Base-by-base conservation (phyloP, 2,797 vertebrate genomes). In the Enteromius radiatus region DNA sequence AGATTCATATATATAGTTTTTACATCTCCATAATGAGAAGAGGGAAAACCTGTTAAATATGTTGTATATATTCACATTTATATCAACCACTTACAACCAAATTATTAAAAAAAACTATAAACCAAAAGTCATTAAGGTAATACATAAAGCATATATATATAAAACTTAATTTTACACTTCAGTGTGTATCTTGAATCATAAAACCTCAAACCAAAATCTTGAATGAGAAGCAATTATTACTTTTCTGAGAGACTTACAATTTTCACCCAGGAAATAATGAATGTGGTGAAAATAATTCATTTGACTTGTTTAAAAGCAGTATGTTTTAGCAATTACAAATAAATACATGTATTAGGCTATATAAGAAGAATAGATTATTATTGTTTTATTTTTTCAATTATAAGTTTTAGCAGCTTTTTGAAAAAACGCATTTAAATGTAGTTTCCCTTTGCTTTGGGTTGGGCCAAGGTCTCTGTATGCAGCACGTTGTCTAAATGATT, bases 401-500 rank as follows among this genome's bases (percentile, higher is more conserved):
- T 69, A 54, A 63, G 38, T 10, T 31, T 12, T 38, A n/a, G 12
- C 11, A 76, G 41, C 36, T 31, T 47, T 26, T 26, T 52, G 36
- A 31, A 61, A 15, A 76, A 23, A 6, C 36, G 69, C 38, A 54
- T 15, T 69, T 28, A 28, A 61, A 76, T 21, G 11, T 59, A 64
- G 41, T 64, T 21, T 43, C 28, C 54, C 59, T 68, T 47, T 31
- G 41, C 33, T 79, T 28, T 38, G 21, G 9, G 31, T 56, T 23
- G 9, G 71, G 17, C 65, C 5, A 45, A 26, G 74, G 38, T 63
- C 9, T 76, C 5, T 36, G 4, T 59, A 9, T 3, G 41, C 12
- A 83, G 26, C 21, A 21, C 47, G 65, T 12, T 23, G n/a, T 69
- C 43, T 75, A 45, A 47, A 77, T 65, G 59, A 33, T 7, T 82